Conservation (phyloP, 2,797 vertebrate genomes). For the Notamacropus eugenii region DNA sequence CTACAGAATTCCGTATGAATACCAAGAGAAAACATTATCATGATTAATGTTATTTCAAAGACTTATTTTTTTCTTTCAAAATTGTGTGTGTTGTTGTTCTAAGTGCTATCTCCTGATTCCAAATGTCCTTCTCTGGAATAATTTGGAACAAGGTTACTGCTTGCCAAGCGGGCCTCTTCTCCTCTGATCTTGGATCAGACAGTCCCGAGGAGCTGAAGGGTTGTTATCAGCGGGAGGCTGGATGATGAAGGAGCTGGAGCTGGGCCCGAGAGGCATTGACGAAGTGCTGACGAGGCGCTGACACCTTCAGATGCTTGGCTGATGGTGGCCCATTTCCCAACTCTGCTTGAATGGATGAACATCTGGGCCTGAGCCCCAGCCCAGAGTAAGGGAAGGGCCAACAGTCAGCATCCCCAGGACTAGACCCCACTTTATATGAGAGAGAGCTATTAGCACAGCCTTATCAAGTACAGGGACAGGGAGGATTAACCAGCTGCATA, state of each 20-base stretch:
- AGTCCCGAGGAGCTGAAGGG: not conserved
- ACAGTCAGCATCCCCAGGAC: not conserved
- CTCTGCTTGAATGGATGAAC: not conserved
- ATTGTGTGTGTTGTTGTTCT: not conserved
- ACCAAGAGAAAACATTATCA: constrained; percentile 43
- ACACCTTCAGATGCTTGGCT: not conserved
- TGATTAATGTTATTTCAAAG: constrained; percentile 78
- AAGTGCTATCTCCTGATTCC: constrained; percentile 49
- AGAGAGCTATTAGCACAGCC: not conserved
- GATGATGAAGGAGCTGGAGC: not conserved
- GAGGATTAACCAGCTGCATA: not conserved
- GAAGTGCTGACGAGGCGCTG: not conserved
- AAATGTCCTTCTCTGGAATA: constrained; percentile 58
- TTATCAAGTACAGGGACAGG: not conserved
- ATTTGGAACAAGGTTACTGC: constrained; percentile 68
- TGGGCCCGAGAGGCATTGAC: not conserved
- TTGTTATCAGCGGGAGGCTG: not conserved
- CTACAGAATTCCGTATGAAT: not conserved
- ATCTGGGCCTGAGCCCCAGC: too few relatives aligned
- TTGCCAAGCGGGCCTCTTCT: not conserved
- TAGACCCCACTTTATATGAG: accelerated
- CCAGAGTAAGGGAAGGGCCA: not conserved
- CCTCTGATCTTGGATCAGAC: not conserved
- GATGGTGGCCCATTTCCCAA: accelerated
- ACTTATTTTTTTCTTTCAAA: constrained; percentile 56